Evolutionary conservation across 2,797 vertebrate species (phyloP).

Genomic region (Etheostoma perlongum): DNA sequence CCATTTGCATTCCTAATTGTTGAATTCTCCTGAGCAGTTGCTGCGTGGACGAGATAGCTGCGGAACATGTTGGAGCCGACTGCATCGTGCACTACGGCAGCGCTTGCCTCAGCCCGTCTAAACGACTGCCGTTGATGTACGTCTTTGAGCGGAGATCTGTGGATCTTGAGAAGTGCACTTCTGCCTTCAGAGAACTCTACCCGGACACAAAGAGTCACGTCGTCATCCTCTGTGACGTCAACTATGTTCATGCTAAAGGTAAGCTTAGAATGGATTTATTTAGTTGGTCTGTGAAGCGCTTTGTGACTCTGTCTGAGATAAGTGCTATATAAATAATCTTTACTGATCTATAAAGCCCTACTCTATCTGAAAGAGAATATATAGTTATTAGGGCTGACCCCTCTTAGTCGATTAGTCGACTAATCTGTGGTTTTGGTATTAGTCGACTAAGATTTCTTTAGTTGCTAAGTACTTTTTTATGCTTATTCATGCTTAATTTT

Average conservation of each 20-base stretch:
- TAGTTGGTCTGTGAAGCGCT: too few species aligned
- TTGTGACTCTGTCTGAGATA: too few species aligned
- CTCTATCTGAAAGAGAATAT: neutral
- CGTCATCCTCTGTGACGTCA: slow-evolving; percentile 90
- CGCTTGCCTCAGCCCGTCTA: slow-evolving; percentile 92
- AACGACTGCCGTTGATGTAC: slow-evolving; percentile 87
- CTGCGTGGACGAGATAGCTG: slow-evolving; percentile 95
- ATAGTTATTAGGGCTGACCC: too few species aligned
- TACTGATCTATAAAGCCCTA: neutral
- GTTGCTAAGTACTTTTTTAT: too few species aligned
- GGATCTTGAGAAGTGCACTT: slow-evolving; percentile 82
- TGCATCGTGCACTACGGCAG: slow-evolving; percentile 93
- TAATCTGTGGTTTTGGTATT: too few species aligned
- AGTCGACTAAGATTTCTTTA: too few species aligned
- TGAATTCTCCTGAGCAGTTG: slow-evolving; percentile 83
- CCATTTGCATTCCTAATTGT: neutral
- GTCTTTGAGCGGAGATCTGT: slow-evolving; percentile 81
- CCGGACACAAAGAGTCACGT: slow-evolving; percentile 82
- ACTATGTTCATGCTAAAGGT: slow-evolving; percentile 85
- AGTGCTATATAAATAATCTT: too few species aligned
- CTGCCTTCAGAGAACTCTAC: slow-evolving; percentile 85
- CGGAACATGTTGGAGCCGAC: slow-evolving; percentile 89
- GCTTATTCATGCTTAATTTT: too few species aligned
- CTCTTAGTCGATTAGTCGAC: too few species aligned
- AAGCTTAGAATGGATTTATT: slow-evolving; percentile 15